These are phyloP conservation scores for Pissodes strobi DNA, from an alignment of 1,140 invertebrate species.

Conservation along the genomic window DNA sequence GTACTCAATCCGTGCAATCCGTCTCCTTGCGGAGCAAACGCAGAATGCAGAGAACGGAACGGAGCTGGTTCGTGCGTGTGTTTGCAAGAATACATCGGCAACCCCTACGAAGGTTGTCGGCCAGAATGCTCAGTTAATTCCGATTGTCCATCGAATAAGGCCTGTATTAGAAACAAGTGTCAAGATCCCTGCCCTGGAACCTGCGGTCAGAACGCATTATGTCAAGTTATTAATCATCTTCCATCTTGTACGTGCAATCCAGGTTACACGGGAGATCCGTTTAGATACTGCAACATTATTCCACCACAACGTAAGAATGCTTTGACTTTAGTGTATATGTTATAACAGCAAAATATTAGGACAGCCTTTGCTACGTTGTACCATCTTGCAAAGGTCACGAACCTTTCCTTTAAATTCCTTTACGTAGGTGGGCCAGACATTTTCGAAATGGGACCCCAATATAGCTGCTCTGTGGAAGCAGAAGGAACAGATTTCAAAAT, in stretches of 20 bases:
- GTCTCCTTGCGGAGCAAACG: too few species aligned
- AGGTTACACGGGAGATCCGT: conserved; percentile 79
- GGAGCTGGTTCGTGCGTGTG: conserved; percentile 74
- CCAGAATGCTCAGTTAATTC: conserved; percentile 78
- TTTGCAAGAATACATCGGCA: conserved; percentile 66
- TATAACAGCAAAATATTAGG: neutral
- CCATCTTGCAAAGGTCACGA: too few species aligned
- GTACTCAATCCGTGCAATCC: conserved; percentile 65
- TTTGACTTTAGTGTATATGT: conserved; percentile 1
- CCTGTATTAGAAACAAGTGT: too few species aligned
- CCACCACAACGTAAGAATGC: conserved; percentile 54
- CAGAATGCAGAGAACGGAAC: conserved; percentile 64
- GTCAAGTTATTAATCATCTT: conserved; percentile 81
- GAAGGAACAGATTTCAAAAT: too few species aligned
- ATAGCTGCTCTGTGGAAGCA: too few species aligned
- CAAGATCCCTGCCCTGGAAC: too few species aligned
- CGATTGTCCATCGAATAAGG: conserved; percentile 79
- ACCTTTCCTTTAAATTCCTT: too few species aligned
- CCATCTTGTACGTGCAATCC: conserved; percentile 75
- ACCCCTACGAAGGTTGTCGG: too few species aligned
- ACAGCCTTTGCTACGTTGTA: too few species aligned
- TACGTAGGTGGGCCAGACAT: too few species aligned
- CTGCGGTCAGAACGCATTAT: conserved; percentile 79
- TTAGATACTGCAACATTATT: conserved; percentile 65
- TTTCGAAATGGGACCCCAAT: too few species aligned